Percentiles rank a stretch among this genome's conserved stretches.
These are phyloP conservation scores for Larimichthys polyactis DNA, from an alignment of 2,113 vertebrate species.

Conservation along the genomic window DNA sequence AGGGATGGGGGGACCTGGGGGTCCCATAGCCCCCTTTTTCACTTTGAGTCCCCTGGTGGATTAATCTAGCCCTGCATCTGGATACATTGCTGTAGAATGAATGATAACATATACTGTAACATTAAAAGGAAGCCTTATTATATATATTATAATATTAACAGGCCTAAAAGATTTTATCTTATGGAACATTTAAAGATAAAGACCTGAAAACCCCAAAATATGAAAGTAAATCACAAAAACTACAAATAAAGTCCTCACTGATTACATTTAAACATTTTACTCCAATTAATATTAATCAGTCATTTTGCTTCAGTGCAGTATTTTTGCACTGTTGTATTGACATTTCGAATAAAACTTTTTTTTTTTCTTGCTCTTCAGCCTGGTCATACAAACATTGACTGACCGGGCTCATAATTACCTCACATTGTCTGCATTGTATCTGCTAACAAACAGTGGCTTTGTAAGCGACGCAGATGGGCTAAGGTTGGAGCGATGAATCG, in stretches of 20 bases:
- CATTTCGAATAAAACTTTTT: background rate
- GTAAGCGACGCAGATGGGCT: background rate
- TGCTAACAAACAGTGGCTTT: constrained; percentile 29
- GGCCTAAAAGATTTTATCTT: background rate
- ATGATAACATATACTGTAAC: background rate
- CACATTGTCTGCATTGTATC: constrained; percentile 39
- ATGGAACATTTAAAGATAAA: background rate
- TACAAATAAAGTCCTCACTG: background rate
- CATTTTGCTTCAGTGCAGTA: background rate
- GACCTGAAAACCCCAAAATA: background rate
- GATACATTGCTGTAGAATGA: background rate
- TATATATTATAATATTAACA: background rate
- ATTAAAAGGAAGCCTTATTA: background rate
- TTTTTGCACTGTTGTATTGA: background rate
- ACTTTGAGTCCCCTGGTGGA: background rate
- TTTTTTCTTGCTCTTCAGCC: background rate
- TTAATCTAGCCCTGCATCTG: background rate
- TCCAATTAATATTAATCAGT: background rate
- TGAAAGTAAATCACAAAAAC: background rate
- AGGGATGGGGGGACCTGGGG: too few relatives aligned
- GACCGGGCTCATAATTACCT: constrained; percentile 42
- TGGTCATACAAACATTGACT: background rate
- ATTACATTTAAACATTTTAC: background rate
- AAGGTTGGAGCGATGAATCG: constrained; percentile 14
- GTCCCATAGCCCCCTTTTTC: background rate